Evolutionary conservation across 1,140 invertebrate species (phyloP).

Genomic region (Druon quercuslanigerum): DNA sequence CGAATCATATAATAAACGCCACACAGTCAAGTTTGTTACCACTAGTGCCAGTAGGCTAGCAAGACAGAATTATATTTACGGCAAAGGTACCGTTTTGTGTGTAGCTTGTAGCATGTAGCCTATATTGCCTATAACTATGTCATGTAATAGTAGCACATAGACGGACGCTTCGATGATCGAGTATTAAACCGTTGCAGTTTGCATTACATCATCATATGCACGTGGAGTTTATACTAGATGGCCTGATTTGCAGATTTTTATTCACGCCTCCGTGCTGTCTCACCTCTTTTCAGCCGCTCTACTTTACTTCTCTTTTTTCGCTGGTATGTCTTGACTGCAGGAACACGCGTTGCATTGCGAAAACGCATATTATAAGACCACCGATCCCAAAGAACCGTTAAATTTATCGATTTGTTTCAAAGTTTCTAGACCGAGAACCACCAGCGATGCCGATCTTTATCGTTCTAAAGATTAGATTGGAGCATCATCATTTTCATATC

Average conservation of each 20-base stretch:
- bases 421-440: conserved; percentile 8
- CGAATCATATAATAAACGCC: no score
- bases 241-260: conserved; percentile 18
- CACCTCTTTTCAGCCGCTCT: not conserved
- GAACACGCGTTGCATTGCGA: conserved; percentile 15
- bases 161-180: conserved; percentile 15
- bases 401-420: conserved; percentile 23
- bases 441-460: conserved; percentile 1
- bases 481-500: not conserved
- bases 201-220: conserved; percentile 23
- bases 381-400: conserved; percentile 21
- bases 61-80: no score
- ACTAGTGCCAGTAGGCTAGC: no score
- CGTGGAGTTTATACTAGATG: conserved; percentile 11
- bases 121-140: not conserved
- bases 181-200: conserved; percentile 29
- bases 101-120: not conserved
- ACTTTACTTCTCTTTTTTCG: conserved; percentile 18
- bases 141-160: not conserved
- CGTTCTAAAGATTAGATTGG: conserved; percentile 9
- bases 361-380: conserved; percentile 25
- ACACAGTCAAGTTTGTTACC: no score
- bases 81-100: not conserved
- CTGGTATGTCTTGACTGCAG: not conserved
- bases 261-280: not conserved